Conservation (phyloP, 2,888 invertebrate species). For the Chloromyia formosa region DNA sequence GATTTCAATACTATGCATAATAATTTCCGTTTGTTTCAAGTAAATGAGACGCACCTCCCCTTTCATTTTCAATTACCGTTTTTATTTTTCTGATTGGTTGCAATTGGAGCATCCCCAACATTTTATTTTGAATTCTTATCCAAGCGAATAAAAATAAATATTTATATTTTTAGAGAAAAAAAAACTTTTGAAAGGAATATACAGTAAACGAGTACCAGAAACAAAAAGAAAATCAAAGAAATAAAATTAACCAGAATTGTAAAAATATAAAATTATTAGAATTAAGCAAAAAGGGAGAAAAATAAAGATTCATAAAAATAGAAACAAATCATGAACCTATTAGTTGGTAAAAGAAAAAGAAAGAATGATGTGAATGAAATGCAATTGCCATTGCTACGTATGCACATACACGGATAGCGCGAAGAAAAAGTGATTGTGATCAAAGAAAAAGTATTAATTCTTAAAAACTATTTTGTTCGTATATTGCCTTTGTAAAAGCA, state of each 20-base stretch:
- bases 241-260: not conserved
- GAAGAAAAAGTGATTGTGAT: conserved; percentile 40
- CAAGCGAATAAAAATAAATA: too few relatives aligned
- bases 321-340: not conserved
- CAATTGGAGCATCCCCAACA: too few relatives aligned
- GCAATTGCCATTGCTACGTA: too few relatives aligned
- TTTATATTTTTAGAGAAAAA: too few relatives aligned
- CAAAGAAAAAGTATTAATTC: conserved; percentile 43
- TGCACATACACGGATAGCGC: not conserved
- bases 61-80: too few relatives aligned
- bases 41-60: too few relatives aligned
- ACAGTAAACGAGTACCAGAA: not conserved
- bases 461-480: conserved; percentile 17
- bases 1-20: conserved; percentile 1
- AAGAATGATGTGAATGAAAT: too few relatives aligned
- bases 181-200: too few relatives aligned
- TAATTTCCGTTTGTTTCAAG: not conserved
- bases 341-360: too few relatives aligned
- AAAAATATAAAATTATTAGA: not conserved
- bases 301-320: not conserved
- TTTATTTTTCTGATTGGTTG: too few relatives aligned
- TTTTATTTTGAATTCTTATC: too few relatives aligned
- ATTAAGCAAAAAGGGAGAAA: not conserved
- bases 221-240: not conserved
- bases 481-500: not conserved